phyloP scores from a whole-genome alignment of 2,113 vertebrate species.

The Thermophis baileyi region DNA sequence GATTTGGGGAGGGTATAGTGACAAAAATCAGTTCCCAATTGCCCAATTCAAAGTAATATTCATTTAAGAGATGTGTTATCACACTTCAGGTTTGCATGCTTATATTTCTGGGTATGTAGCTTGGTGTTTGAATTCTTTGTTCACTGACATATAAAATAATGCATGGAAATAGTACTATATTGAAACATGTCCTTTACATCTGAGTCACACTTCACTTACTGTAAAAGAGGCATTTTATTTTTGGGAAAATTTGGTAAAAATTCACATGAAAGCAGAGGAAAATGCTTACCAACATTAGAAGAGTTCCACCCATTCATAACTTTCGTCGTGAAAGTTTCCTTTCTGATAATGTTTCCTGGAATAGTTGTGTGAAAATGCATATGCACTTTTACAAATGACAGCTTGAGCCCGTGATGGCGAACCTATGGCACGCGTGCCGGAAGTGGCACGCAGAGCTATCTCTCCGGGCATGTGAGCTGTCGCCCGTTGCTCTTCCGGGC shows the following conservation, averaged over 20 bases:
- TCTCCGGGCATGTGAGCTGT: no score
- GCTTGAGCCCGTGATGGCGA: not conserved
- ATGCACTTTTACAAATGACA: not conserved
- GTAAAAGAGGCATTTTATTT: not conserved
- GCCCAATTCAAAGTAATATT: not conserved
- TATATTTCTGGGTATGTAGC: not conserved
- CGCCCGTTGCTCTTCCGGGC: no score
- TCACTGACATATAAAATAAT: not conserved
- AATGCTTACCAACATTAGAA: not conserved
- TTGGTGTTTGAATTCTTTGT: not conserved
- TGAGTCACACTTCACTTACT: not conserved
- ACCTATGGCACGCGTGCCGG: no score
- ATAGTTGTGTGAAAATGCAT: not conserved
- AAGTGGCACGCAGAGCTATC: no score
- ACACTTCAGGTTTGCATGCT: not conserved
- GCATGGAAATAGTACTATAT: not conserved
- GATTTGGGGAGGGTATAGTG: not conserved
- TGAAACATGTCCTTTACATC: not conserved
- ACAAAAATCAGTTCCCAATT: not conserved
- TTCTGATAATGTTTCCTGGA: not conserved
- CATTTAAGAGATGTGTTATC: not conserved
- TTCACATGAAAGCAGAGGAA: not conserved
- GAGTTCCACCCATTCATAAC: not conserved
- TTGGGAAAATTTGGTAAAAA: not conserved
- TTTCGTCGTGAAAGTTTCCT: not conserved